Percentiles rank a stretch among this genome's conserved stretches.
Evolutionary conservation across 2,797 vertebrate species (phyloP).

Genomic region (Lagothrix lagotricha): DNA sequence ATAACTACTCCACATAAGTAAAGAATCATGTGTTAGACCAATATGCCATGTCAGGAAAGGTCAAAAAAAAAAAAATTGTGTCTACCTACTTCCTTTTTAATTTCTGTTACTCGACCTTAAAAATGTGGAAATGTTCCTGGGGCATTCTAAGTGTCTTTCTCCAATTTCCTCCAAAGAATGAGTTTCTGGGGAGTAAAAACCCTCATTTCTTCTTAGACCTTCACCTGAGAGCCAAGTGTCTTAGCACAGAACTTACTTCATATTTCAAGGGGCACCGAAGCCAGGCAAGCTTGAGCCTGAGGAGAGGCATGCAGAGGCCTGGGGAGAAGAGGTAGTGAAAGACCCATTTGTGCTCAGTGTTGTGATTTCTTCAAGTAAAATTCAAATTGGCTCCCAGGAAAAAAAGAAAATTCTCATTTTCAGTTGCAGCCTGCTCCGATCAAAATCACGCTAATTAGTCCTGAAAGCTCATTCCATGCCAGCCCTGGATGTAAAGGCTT

Average conservation of each 20-base stretch:
- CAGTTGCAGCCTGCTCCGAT: not conserved
- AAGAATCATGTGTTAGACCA: not conserved
- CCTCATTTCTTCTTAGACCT: not conserved
- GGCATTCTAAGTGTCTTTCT: not conserved
- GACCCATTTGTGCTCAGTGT: too few relatives aligned
- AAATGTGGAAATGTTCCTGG: not conserved
- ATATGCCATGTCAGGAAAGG: rapidly evolving
- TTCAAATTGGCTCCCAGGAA: not conserved
- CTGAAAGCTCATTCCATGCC: too few relatives aligned
- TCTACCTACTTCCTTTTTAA: not conserved
- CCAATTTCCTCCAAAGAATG: too few relatives aligned
- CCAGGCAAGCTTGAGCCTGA: too few relatives aligned
- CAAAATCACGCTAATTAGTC: too few relatives aligned
- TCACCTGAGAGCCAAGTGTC: too few relatives aligned
- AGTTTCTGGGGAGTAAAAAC: not conserved
- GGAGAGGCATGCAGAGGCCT: rapidly evolving
- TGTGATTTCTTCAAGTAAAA: not conserved
- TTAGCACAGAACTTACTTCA: rapidly evolving
- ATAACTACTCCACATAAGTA: not conserved
- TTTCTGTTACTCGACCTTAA: not conserved
- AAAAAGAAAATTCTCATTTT: rapidly evolving
- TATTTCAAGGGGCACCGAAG: too few relatives aligned
- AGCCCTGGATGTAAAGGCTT: not conserved
- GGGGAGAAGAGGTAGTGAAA: too few relatives aligned
- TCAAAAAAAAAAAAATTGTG: rapidly evolving